Evolutionary conservation across 2,113 vertebrate species (phyloP).

Genomic region (Pelusios castaneus): DNA sequence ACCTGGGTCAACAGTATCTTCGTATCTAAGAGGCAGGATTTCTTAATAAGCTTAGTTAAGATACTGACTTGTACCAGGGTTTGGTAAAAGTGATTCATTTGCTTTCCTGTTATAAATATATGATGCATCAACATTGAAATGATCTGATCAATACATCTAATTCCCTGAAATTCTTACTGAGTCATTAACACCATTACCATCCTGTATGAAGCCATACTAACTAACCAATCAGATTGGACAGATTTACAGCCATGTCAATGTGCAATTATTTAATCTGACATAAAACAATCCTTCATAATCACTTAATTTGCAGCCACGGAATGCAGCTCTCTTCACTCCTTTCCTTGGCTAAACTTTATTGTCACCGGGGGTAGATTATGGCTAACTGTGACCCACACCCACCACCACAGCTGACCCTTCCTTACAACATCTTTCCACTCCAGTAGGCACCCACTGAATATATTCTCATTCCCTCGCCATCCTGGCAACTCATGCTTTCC

Average conservation of each 20-base stretch:
- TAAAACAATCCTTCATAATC: background rate
- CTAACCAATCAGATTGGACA: background rate
- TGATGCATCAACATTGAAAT: background rate
- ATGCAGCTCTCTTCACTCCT: background rate
- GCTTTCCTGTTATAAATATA: background rate
- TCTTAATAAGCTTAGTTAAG: background rate
- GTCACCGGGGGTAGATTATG: background rate
- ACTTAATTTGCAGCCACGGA: background rate
- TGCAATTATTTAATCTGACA: slow-evolving; percentile 12
- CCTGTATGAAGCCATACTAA: background rate
- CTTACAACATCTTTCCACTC: background rate
- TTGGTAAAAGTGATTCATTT: slow-evolving; percentile 12
- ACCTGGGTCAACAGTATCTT: background rate
- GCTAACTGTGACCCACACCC: background rate
- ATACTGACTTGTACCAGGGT: background rate
- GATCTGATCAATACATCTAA: slow-evolving; percentile 25
- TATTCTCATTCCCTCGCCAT: background rate
- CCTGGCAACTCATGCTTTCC: background rate
- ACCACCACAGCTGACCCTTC: background rate
- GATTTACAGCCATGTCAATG: slow-evolving; percentile 17
- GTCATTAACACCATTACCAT: slow-evolving; percentile 14
- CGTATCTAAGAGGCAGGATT: slow-evolving; percentile 8
- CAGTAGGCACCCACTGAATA: background rate
- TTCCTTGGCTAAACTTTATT: background rate
- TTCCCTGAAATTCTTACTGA: slow-evolving; percentile 24